Base-by-base conservation (phyloP, 2,888 invertebrate species). In the Drosophila siamana region DNA sequence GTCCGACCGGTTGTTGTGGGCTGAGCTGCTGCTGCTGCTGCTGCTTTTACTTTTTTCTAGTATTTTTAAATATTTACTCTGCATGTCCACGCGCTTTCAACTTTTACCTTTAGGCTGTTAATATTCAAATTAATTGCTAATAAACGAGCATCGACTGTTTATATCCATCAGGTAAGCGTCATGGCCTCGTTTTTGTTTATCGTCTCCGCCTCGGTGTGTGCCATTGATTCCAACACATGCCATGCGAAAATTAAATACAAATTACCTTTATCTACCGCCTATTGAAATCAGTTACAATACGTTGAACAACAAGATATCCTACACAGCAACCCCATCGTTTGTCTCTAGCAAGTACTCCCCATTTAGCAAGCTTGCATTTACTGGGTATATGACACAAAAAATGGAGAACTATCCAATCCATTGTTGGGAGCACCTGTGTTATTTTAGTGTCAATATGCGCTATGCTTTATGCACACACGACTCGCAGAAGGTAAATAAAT, bases 121-220 rank as follows among this genome's bases (percentile, higher is more conserved):
- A 73, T 82, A 84, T 80, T 71, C 70, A 86, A 84, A 88, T 84
- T 86, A 84, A 86, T 84, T 88, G 73, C 67, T 71, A 78, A 78
- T 84, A 86, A 86, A 88, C 78, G 65, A 63, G 52, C 83, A 55
- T 41, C 68, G 62, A 22, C 67, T 73, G 81, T 88, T 84, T 83
- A 88, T 63, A 64, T 51, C 56, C 80, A 40, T 63, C 70, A 71
- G 44, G 61, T 65, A 73, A 73, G 47, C 55, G 56, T 51, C 67
- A 69, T 69, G 61, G 68, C 62, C 67, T 56, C 36, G 61, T 51
- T 33, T 65, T 73, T 73, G 68, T 76, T 70, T 83, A 83, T 64
- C 28, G 63, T 28, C 67, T 47, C 67, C 68, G 63, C 43, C 67
- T 44, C 67, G 66, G n/a, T 33, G n/a, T 11, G 33, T 33, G 66